These are phyloP conservation scores for Orchesella flavescens DNA, from an alignment of 2,888 invertebrate species.

Conservation along the genomic window DNA sequence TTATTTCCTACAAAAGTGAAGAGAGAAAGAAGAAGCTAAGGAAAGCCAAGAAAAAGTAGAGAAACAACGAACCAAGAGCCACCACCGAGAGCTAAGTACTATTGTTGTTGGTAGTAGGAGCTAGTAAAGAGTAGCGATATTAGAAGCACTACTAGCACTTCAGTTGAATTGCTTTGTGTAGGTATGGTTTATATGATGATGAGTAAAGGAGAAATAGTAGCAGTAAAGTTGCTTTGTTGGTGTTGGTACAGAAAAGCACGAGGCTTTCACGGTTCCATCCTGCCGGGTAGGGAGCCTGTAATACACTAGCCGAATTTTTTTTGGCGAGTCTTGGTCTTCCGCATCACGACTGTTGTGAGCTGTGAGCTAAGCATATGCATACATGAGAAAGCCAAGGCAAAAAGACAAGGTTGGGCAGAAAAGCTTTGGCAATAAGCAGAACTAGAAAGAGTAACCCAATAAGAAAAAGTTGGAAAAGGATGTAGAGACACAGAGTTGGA, in stretches of 20 bases:
- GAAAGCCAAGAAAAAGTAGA: conserved; percentile 9
- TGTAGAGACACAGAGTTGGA: too few relatives aligned
- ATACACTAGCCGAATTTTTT: conserved; percentile 58
- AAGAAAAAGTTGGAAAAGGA: too few relatives aligned
- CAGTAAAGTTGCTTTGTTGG: too few relatives aligned
- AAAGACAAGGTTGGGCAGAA: neutral
- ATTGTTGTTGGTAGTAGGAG: too few relatives aligned
- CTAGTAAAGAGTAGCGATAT: too few relatives aligned
- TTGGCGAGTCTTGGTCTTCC: conserved; percentile 42
- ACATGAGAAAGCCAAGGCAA: neutral
- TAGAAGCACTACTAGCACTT: too few relatives aligned
- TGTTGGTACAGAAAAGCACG: conserved; percentile 49
- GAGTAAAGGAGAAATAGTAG: too few relatives aligned
- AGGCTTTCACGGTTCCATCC: conserved; percentile 59
- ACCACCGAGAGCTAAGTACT: too few relatives aligned
- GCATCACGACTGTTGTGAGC: too few relatives aligned
- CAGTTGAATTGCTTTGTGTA: too few relatives aligned
- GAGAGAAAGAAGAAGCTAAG: neutral
- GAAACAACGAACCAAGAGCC: neutral
- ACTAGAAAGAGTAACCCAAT: neutral
- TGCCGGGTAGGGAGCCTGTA: conserved; percentile 54
- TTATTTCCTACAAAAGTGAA: conserved; percentile 31
- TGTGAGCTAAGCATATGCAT: neutral
- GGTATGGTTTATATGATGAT: too few relatives aligned
- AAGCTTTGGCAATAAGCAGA: neutral